Base-by-base conservation (phyloP, 2,113 vertebrate genomes). In the Aspidoscelis tigris region DNA sequence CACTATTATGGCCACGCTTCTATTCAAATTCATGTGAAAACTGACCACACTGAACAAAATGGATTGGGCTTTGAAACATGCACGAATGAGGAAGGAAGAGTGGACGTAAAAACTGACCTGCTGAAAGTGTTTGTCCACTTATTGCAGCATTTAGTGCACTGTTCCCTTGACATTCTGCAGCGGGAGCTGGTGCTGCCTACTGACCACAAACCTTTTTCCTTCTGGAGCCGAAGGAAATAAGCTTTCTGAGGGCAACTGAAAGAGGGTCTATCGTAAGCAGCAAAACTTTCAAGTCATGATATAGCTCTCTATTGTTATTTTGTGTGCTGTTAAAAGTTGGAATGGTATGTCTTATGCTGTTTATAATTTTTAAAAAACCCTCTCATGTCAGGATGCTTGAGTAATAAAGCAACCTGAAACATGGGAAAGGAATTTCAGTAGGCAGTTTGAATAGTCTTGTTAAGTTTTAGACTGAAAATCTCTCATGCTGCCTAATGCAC, bases 351-450 rank as follows among this genome's bases (percentile, higher is more conserved):
- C 33, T 33, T 33, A 33, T 33, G 33, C 33, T 33, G 33, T 33
- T 33, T 33, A 33, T 33, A 33, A 33, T 33, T 33, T 33, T 26
- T 5, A 33, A 87, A 87, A 90, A 87, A 5, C 55, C 55, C 55
- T 55, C 55, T 55, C 55, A 55, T 12, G 55, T 55, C 58, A 61
- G 58, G 58, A 2, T 61, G 47, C 70, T 55, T 90, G 81, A 92
- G 80, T 65, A 93, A 85, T 14, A 7, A 77, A 50, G 85, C 85
- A 89, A 90, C 84, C 73, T 53, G 84, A 68, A 88, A 81, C 80
- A 82, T 1, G 80, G 84, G 80, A 90, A 89, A 85, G 61, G 84
- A 88, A 90, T 88, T 91, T 77, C 85, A 80, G 82, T 74, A 88
- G 88, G 58, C 82, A 0, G 0, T 81, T 33, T 44, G 84, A 0